A percentile compares a stretch with the other conserved stretches of the same genome.
Evolutionary conservation across 37 sponge, comb jelly and placozoan genomes (phyloP).

Genomic region (Beroe ovata): DNA sequence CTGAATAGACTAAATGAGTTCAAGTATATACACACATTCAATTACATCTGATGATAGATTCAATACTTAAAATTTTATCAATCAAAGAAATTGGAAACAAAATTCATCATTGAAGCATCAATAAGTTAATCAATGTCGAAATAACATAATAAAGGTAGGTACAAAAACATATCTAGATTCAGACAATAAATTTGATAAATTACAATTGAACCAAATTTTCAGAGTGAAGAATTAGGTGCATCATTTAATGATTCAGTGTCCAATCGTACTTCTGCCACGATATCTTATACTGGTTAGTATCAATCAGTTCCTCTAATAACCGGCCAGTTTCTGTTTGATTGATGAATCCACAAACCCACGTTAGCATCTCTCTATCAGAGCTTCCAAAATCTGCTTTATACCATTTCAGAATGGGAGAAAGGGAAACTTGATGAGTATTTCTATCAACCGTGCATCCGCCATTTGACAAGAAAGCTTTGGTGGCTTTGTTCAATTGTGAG

Average conservation of each 20-base stretch:
- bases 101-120: too few relatives aligned
- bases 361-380: conserved; percentile 25
- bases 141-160: too few relatives aligned
- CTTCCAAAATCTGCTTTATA: conserved; percentile 93
- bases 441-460: conserved; percentile 26
- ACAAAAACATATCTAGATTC: too few relatives aligned
- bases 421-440: conserved; percentile 69
- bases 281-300: conserved; percentile 57
- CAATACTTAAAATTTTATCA: too few relatives aligned
- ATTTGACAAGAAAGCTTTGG: background rate
- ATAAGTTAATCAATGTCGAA: too few relatives aligned
- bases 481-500: conserved; percentile 26
- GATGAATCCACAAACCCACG: conserved; percentile 40
- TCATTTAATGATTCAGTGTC: conserved; percentile 32
- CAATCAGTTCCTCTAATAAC: conserved; percentile 44
- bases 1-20: too few relatives aligned
- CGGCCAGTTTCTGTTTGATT: conserved; percentile 4
- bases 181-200: background rate
- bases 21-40: too few relatives aligned
- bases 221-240: background rate
- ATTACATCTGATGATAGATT: too few relatives aligned
- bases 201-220: background rate
- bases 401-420: conserved; percentile 90
- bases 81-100: too few relatives aligned
- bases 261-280: conserved; percentile 46